Base-by-base conservation (phyloP, 2,888 invertebrate species). In the Antheraea assamensis region DNA sequence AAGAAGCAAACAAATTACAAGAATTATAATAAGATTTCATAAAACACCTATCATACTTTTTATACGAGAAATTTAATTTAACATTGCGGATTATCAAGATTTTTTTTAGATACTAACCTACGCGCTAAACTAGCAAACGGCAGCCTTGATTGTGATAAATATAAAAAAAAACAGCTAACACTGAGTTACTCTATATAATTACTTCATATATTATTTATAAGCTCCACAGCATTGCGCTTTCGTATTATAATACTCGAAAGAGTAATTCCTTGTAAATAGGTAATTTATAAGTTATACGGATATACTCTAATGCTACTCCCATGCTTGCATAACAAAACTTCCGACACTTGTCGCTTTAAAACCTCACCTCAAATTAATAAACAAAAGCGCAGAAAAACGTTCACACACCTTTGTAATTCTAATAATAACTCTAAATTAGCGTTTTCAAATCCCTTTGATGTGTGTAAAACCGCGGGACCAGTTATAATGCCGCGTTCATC, bases 101-200 rank as follows among this genome's bases (percentile, higher is more conserved):
- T 35, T 55, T 24, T 24, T 42, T 15, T 35, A 4, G 19, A 42
- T 55, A 58, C 35, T 52, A 49, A 71, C 68, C 79, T 87, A 85
- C 79, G 80, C 13, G 21, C 78, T 82, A 85, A 78, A 81, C 82
- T 87, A 88, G 83, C 86, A 85, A 86, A 84, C 82, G 83, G 85
- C 89, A 89, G 90, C 90, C 90, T 90, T 88, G 84, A 83, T 87
- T 87, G 84, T 84, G 79, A 83, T 82, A 83, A 85, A 81, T 81
- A 82, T 42, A 42, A 42, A 82, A 78, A 77, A 81, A 80, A 76
- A 78, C 78, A 71, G 78, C 84, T 84, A 84, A 87, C 83, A 88
- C 81, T 76, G 80, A 83, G 77, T 78, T 83, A 83, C 76, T 70
- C 76, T 82, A 78, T 74, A 81, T 76, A 75, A 42, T 71, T 78